Evolutionary conservation across 2,888 invertebrate species (phyloP), one percentile per base, ranked within the genome.

Genomic region (Pomacea canaliculata): DNA sequence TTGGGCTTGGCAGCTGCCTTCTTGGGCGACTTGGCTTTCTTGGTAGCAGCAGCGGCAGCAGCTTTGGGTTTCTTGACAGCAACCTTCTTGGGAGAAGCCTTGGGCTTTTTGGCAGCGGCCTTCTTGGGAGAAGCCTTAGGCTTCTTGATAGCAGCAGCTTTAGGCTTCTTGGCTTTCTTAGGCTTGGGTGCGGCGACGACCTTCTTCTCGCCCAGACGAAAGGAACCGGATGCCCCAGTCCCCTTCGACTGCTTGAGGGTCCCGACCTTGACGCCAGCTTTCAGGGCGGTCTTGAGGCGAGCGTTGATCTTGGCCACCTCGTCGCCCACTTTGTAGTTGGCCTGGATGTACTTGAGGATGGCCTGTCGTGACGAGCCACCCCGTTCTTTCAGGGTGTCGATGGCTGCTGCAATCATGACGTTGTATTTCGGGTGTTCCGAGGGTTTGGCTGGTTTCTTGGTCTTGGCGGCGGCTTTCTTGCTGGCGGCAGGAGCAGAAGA

Each of bases 321-420:
- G 75, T 80, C 78, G 76, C 77, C 80, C 16, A 91, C 87, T 74
- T 85, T 87, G 87, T 86, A 90, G 84, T 89, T 85, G 77, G 85
- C 80, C 49, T 85, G 76, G 80, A 91, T 88, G 85, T 87, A 90
- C 79, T 91, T 89, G 51, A 88, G 81, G 78, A 91, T 89, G 66
- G 90, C 90, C 78, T 89, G 88, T 60, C 88, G 85, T 67, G 89
- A 89, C 49, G 89, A 89, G 23, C 91, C 91, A 67, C 85, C 85
- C 9, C 86, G 79, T 70, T 90, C 90, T 76, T 86, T 89, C 73
- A 90, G 79, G 18, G 82, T 78, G 69, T 81, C 83, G 81, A 91
- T 85, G 72, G 90, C 90, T 1, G 83, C 83, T 73, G 84, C 82
- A 71, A 90, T 83, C 91, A 91, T 91, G 69, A 85, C 87, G 13